Conservation (phyloP, 2,888 invertebrate genomes). For the Xanthia togata region DNA sequence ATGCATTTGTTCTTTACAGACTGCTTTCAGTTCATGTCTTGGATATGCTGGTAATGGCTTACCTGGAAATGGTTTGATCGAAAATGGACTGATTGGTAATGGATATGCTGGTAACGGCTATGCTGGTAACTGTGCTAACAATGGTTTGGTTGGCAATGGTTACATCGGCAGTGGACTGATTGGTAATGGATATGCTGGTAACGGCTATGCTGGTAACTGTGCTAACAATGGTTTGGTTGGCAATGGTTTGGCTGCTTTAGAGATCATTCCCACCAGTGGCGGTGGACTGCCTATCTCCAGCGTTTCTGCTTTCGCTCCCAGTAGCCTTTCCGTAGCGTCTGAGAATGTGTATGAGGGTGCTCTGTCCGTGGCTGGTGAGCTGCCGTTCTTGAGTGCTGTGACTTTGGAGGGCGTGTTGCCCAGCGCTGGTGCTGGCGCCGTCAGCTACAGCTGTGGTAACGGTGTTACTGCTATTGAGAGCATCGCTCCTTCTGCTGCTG, state of each 20-base stretch:
- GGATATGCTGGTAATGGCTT: constrained; percentile 17
- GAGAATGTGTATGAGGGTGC: constrained; percentile 61
- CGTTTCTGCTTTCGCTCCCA: constrained; percentile 42
- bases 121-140: too few species aligned
- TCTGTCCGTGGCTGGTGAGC: constrained; percentile 53
- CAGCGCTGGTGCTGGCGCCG: constrained; percentile 50
- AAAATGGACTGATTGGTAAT: not conserved
- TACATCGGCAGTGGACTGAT: too few species aligned
- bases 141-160: too few species aligned
- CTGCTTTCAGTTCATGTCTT: constrained; percentile 10
- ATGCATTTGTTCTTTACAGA: not conserved
- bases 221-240: not conserved
- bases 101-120: too few species aligned
- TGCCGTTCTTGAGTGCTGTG: constrained; percentile 18
- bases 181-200: not conserved
- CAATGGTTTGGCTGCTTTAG: not conserved
- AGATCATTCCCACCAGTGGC: constrained; percentile 53
- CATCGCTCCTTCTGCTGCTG: too few species aligned
- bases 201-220: not conserved
- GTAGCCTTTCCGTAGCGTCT: constrained; percentile 54
- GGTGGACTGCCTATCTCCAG: constrained; percentile 55
- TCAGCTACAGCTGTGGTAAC: constrained; percentile 38
- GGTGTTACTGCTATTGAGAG: too few species aligned
- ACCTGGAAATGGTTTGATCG: not conserved
- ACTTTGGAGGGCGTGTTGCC: constrained; percentile 49